Base-by-base conservation (phyloP, 2,797 vertebrate species). In the Oreochromis mossambicus region DNA sequence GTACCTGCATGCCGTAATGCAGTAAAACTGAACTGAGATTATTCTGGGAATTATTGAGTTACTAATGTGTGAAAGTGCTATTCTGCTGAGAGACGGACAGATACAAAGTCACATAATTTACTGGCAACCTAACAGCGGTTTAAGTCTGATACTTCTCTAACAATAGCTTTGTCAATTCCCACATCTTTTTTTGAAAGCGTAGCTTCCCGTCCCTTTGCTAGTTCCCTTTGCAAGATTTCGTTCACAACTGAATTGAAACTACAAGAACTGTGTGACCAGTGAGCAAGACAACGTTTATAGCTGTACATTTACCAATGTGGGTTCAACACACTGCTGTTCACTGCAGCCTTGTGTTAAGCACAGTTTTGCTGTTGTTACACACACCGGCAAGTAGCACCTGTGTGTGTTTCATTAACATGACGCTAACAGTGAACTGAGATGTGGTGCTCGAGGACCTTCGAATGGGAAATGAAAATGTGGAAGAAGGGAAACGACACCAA, bases 391-490 rank as follows among this genome's bases (percentile, higher is more conserved):
- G 19, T 43, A 54, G 32, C 77, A 50, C 68, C 63, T 3, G 24
- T 12, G 43, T 34, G 84, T 43, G 78, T 68, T 76, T 86, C 41
- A 50, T 21, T 54, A 24, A 56, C 63, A 36, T 9, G 15, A 29
- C 15, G 10, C 32, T 78, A 56, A 66, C 58, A 36, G 56, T 68
- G 24, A 54, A n/a, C 13, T 29, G 24, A 50, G 2, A 56, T 51
- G 84, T 5, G 84, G 84, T 63, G 15, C 12, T 52, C 46, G 13
- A 32, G 63, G 26, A 38, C 54, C 50, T 86, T 26, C 77, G 61
- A 92, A 88, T 56, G 92, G 94, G 94, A 96, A 94, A 92, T 91
- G 90, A 95, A 94, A 94, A 86, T 29, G 86, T 76, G 77, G 73
- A 87, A 87, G 78, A 91, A 58, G 82, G 94, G 94, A 95, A 96